These are phyloP conservation scores for Chionodraco myersi DNA, from an alignment of 2,113 vertebrate genomes.

Conservation along the genomic window DNA sequence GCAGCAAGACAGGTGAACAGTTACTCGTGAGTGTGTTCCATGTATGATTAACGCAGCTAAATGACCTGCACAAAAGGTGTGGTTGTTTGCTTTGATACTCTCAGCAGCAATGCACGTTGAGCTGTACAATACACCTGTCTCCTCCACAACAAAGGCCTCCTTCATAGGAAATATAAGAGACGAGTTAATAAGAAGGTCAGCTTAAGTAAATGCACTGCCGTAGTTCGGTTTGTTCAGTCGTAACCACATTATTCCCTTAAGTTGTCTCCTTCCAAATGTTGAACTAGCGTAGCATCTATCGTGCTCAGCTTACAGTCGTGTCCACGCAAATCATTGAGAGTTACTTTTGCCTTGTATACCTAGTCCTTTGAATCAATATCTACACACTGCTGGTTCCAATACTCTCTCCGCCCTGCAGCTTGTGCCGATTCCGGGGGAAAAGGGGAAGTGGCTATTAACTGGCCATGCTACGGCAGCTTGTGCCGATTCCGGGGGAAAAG, in stretches of 20 bases:
- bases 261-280: constrained; percentile 7
- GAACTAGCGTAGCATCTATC: constrained; percentile 34
- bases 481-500: constrained; percentile 62
- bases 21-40: constrained; percentile 23
- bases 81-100: constrained; percentile 70
- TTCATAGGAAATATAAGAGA: constrained; percentile 15
- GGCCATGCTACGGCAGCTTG: constrained; percentile 55
- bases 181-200: neutral
- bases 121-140: constrained; percentile 38
- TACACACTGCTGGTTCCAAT: constrained; percentile 56
- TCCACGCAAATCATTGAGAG: constrained; percentile 41
- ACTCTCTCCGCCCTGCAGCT: constrained; percentile 39
- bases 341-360: constrained; percentile 8
- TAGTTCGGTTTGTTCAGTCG: constrained; percentile 11
- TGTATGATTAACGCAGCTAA: constrained; percentile 67
- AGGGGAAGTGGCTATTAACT: constrained; percentile 72
- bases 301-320: constrained; percentile 31
- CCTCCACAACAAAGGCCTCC: constrained; percentile 28
- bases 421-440: constrained; percentile 61
- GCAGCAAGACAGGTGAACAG: constrained; percentile 46
- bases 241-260: neutral
- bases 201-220: neutral
- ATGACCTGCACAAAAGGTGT: constrained; percentile 60
- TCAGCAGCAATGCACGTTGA: constrained; percentile 19
- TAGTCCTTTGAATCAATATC: constrained; percentile 64